phyloP scores from a whole-genome alignment of 2,113 vertebrate genomes.

The Myotis davidii region DNA sequence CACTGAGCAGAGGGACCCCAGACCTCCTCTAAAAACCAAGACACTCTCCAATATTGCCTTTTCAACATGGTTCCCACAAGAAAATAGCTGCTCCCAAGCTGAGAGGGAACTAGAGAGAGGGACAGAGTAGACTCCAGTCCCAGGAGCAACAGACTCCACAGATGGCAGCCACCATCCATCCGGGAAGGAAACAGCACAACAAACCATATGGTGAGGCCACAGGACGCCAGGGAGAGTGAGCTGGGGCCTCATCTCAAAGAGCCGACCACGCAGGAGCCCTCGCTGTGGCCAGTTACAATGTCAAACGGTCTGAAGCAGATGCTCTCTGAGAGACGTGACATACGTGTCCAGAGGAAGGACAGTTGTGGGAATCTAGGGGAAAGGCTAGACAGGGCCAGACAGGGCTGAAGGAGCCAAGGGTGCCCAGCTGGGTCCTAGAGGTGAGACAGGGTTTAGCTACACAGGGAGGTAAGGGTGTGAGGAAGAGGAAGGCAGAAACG shows the following conservation, averaged over 20 bases:
- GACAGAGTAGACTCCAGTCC: not conserved
- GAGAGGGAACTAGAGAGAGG: not conserved
- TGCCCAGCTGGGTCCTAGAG: accelerated
- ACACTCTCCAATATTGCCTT: accelerated
- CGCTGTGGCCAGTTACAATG: accelerated
- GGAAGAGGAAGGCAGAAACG: not conserved
- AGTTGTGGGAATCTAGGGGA: accelerated
- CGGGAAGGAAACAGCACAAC: accelerated
- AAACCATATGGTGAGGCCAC: not conserved
- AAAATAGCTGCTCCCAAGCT: not conserved
- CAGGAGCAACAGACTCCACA: not conserved
- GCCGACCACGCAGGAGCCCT: accelerated
- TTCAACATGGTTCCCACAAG: accelerated
- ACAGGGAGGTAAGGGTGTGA: too few species aligned
- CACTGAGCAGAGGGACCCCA: not conserved
- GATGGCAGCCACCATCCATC: accelerated
- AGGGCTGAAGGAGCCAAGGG: not conserved
- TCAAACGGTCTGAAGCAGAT: not conserved
- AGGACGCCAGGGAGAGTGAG: accelerated
- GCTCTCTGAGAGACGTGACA: accelerated
- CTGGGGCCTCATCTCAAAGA: too few species aligned
- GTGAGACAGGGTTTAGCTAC: not conserved
- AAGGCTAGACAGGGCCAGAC: accelerated
- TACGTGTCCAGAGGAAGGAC: accelerated
- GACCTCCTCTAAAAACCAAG: not conserved